These are phyloP conservation scores for Trissolcus brochymenae DNA, from an alignment of 2,888 invertebrate species.

Conservation along the genomic window DNA sequence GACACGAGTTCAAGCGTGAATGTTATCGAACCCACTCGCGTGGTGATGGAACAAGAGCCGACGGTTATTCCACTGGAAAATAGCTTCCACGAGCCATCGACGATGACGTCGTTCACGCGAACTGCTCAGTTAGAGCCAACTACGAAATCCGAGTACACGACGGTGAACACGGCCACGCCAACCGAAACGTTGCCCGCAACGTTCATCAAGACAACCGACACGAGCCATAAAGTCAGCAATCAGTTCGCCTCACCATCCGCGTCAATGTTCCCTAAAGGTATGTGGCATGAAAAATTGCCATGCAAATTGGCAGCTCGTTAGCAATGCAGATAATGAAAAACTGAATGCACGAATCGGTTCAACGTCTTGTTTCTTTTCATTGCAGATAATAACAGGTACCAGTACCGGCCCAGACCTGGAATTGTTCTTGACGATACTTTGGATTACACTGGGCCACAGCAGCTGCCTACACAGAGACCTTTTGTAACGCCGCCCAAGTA, in stretches of 20 bases:
- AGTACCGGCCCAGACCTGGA: slow-evolving; percentile 88
- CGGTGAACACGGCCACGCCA: slow-evolving; percentile 67
- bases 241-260: slow-evolving; percentile 62
- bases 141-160: slow-evolving; percentile 52
- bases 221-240: slow-evolving; percentile 52
- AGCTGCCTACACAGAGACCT: slow-evolving; percentile 78
- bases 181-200: slow-evolving; percentile 75
- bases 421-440: slow-evolving; percentile 87
- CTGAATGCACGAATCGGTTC: too few species aligned
- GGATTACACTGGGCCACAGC: slow-evolving; percentile 75
- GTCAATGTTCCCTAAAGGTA: slow-evolving; percentile 63
- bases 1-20: slow-evolving; percentile 72
- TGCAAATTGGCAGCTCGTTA: slow-evolving; percentile 13
- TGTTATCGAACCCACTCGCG: slow-evolving; percentile 69
- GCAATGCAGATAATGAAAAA: background rate
- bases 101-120: slow-evolving; percentile 45
- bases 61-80: slow-evolving; percentile 59
- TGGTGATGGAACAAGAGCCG: slow-evolving; percentile 59
- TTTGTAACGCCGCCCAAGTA: slow-evolving; percentile 69
- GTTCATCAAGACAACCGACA: slow-evolving; percentile 55
- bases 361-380: slow-evolving; percentile 2
- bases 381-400: slow-evolving; percentile 66
- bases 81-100: slow-evolving; percentile 38
- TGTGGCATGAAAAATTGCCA: slow-evolving; percentile 58
- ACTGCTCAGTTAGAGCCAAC: slow-evolving; percentile 63